Evolutionary conservation across 2,888 invertebrate genomes (phyloP), one percentile per base, ranked within the genome.

Genomic region (Bombyx huttoni): DNA sequence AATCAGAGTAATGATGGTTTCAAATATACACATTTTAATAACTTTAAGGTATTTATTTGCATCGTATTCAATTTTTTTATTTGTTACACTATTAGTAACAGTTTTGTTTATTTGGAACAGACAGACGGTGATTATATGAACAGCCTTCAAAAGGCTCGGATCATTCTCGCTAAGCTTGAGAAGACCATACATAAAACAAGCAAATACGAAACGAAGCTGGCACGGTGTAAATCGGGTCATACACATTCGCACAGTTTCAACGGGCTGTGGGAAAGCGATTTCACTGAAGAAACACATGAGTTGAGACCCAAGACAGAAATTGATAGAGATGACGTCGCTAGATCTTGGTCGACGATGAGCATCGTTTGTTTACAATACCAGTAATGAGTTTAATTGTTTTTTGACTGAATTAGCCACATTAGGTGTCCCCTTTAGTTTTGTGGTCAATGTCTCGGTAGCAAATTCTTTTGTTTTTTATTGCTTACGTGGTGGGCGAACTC

Each of bases 291-390:
- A 5, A 63, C 65, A 13, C 58, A 65, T 7, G 58, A 61, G n/a
- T 67, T 64, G 49, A 53, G 56, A 33, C 9, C 13, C 9, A 48
- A 48, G 3, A 3, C 33, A n/a, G 48, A 34, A n/a, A 33, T n/a
- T 12, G 7, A 10, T n/a, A 47, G 40, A 12, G 7, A 40, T 5
- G 73, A 78, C 51, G 48, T 54, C 74, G 7, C 74, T 8, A 76
- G 83, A 46, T 79, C 89, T n/a, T 87, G 86, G 78, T 89, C 90
- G 0, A 88, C 89, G 1, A 83, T 88, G 75, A 90, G 89, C 66
- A 83, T 90, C 58, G 85, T 89, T 8, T 87, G 89, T 62, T 70
- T 90, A 12, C 90, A 90, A 60, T 89, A 88, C 61, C 89, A 90
- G 89, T 90, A 65, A 80, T 49, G 53, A 49, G 52, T 24, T 24